Evolutionary conservation across 2,797 vertebrate genomes (phyloP).

Genomic region (Synanceia verrucosa): DNA sequence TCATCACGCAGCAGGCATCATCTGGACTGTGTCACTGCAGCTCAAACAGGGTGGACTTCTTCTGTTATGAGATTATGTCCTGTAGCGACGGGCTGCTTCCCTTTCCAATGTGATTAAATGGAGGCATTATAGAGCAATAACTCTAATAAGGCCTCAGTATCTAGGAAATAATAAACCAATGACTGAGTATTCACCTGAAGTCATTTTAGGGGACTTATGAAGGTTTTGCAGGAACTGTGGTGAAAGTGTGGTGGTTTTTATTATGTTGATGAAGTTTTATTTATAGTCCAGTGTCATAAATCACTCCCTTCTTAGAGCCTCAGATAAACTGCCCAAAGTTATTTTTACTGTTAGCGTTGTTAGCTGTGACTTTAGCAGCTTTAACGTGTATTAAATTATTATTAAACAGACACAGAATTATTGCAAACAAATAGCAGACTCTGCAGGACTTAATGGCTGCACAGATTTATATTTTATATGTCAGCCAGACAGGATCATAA

Average conservation of each 20-base stretch:
- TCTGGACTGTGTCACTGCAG: conserved; percentile 26
- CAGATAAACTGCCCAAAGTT: too few relatives aligned
- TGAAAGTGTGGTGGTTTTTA: neutral
- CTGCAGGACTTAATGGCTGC: too few relatives aligned
- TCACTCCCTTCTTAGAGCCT: neutral
- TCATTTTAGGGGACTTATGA: neutral
- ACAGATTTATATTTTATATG: neutral
- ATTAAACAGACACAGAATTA: too few relatives aligned
- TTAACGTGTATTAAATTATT: neutral
- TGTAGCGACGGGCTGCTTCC: conserved; percentile 3
- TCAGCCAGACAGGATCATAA: neutral
- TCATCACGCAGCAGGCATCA: conserved; percentile 28
- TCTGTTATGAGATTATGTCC: conserved; percentile 20
- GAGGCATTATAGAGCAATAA: neutral
- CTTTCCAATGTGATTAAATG: conserved; percentile 4
- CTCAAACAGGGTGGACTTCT: conserved; percentile 12
- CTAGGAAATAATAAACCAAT: neutral
- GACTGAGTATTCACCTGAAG: neutral
- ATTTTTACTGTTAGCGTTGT: too few relatives aligned
- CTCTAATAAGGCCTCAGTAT: neutral
- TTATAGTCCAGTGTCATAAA: neutral
- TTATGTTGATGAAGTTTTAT: neutral
- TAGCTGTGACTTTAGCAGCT: too few relatives aligned
- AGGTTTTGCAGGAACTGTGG: neutral
- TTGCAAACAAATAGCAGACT: too few relatives aligned